Conservation (phyloP, 2,113 vertebrate genomes). For the Lipophrys pholis region DNA sequence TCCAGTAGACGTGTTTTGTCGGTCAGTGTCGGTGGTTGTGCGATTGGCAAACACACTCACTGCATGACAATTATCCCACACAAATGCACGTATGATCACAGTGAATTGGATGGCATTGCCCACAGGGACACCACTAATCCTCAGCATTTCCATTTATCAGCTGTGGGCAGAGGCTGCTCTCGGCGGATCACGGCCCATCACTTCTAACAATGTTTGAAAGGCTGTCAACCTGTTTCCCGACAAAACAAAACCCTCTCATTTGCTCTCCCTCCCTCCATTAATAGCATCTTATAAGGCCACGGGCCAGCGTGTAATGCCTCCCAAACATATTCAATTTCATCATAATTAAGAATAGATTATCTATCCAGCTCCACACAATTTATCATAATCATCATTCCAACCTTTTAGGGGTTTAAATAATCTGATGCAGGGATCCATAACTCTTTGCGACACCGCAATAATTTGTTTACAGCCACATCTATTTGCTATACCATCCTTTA, state of each 20-base stretch:
- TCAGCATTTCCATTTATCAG: slow-evolving; percentile 59
- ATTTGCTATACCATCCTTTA: slow-evolving; percentile 62
- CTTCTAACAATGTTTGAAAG: slow-evolving; percentile 71
- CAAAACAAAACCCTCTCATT: slow-evolving; percentile 58
- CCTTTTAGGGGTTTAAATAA: slow-evolving; percentile 75
- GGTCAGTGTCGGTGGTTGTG: not conserved
- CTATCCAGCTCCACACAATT: slow-evolving; percentile 61
- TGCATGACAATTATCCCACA: slow-evolving; percentile 43
- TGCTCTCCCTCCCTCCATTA: slow-evolving; percentile 52
- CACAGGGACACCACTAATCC: slow-evolving; percentile 58
- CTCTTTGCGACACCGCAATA: slow-evolving; percentile 69
- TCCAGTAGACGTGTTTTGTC: not conserved
- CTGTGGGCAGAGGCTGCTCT: slow-evolving; percentile 48
- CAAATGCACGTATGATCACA: slow-evolving; percentile 40
- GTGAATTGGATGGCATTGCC: slow-evolving; percentile 47
- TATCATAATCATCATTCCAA: slow-evolving; percentile 75
- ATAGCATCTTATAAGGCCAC: slow-evolving; percentile 64
- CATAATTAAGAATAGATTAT: slow-evolving; percentile 83
- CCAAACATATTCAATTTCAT: slow-evolving; percentile 75
- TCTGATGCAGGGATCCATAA: slow-evolving; percentile 72
- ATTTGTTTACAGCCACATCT: slow-evolving; percentile 75
- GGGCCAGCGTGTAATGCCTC: slow-evolving; percentile 56
- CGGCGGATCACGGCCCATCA: slow-evolving; percentile 53
- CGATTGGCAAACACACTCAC: slow-evolving; percentile 6
- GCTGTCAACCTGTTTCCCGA: slow-evolving; percentile 61